Percentiles rank a stretch among this genome's conserved stretches.
Conservation (phyloP, 2,797 vertebrate genomes). For the Cryptoprocta ferox region DNA sequence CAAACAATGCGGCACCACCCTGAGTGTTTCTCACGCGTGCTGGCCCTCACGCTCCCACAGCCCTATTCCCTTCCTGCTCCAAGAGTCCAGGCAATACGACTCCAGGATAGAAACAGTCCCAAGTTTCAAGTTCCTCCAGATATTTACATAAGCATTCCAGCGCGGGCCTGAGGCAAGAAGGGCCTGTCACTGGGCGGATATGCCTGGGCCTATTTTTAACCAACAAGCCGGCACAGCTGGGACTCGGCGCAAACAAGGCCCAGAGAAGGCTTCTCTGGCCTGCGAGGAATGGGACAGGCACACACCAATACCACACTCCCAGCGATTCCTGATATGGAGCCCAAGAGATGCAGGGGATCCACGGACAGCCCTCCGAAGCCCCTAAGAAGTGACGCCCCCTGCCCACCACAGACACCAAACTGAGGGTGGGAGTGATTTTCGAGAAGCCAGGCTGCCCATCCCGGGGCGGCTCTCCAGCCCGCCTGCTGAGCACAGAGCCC, state of each 20-base stretch:
- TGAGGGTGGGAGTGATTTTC: neutral
- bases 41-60: neutral
- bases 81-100: neutral
- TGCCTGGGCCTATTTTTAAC: constrained; percentile 60
- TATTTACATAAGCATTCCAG: constrained; percentile 22
- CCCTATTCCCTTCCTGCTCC: neutral
- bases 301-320: neutral
- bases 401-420: neutral
- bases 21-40: neutral
- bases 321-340: neutral
- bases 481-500: neutral
- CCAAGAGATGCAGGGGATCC: neutral
- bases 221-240: neutral
- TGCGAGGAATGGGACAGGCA: neutral
- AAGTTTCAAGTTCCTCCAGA: neutral
- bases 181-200: neutral
- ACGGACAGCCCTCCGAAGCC: neutral
- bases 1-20: rapidly evolving
- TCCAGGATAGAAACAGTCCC: neutral
- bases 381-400: neutral
- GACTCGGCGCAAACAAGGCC: constrained; percentile 44
- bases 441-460: neutral
- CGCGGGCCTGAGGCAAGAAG: neutral
- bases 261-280: neutral
- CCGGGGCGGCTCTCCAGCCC: neutral